These are phyloP conservation scores for Apis laboriosa DNA, from an alignment of 1,140 invertebrate species.

Conservation along the genomic window DNA sequence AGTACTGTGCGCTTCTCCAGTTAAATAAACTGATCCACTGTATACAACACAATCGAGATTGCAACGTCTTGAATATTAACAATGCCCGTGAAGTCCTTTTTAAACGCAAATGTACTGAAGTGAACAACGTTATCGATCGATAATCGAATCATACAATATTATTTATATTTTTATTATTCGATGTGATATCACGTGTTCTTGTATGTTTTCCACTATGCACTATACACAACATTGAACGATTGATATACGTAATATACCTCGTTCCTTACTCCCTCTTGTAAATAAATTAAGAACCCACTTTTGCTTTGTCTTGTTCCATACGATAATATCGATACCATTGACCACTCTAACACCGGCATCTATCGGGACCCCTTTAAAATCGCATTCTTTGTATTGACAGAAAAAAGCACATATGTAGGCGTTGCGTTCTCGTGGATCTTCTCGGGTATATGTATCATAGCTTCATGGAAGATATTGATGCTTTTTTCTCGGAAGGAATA, in stretches of 20 bases:
- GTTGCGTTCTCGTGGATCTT: slow-evolving; percentile 26
- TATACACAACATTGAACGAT: not conserved
- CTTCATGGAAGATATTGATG: slow-evolving; percentile 41
- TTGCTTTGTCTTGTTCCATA: not conserved
- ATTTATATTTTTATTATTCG: no score
- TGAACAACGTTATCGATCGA: slow-evolving; percentile 17
- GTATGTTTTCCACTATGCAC: not conserved
- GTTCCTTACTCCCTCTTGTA: slow-evolving; percentile 11
- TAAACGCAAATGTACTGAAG: slow-evolving; percentile 1
- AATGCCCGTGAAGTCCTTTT: slow-evolving; percentile 19
- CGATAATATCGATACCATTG: slow-evolving; percentile 20
- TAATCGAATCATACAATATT: not conserved
- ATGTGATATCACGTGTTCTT: not conserved
- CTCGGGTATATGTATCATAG: not conserved
- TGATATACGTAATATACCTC: not conserved
- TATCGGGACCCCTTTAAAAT: slow-evolving; percentile 25
- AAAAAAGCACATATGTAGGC: slow-evolving; percentile 1
- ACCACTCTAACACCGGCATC: slow-evolving; percentile 1
- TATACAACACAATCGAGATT: slow-evolving; percentile 4
- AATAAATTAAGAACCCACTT: slow-evolving; percentile 29
- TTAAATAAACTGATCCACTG: slow-evolving; percentile 6
- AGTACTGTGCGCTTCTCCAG: slow-evolving; percentile 38
- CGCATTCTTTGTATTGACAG: not conserved
- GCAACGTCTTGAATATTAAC: slow-evolving; percentile 18
- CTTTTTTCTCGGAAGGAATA: slow-evolving; percentile 34